Evolutionary conservation across 2,113 vertebrate genomes (phyloP).

Genomic region (Eurypyga helias): DNA sequence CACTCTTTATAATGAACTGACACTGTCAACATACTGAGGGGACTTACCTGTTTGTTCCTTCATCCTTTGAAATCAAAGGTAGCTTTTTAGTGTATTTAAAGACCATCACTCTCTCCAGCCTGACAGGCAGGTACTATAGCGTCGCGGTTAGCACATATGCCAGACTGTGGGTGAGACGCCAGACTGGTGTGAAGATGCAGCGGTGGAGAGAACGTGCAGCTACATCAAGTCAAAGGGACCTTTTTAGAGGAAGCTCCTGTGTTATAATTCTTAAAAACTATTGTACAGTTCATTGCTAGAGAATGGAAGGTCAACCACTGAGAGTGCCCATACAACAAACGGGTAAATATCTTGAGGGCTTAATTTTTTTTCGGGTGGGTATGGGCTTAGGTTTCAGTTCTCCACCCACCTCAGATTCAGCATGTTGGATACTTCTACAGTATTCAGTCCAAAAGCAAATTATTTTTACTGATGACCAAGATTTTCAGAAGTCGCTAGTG

Average conservation of each 20-base stretch:
- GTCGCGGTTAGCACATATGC: not conserved
- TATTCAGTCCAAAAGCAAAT: not conserved
- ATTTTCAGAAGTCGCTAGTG: slow-evolving; percentile 17
- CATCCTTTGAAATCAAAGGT: slow-evolving; percentile 18
- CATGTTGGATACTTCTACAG: not conserved
- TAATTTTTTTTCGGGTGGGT: slow-evolving; percentile 2
- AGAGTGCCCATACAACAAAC: not conserved
- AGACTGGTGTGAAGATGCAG: not conserved
- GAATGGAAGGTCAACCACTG: slow-evolving; percentile 2
- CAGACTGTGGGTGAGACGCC: not conserved
- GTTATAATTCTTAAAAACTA: not conserved
- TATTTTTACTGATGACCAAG: not conserved
- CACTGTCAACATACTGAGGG: not conserved
- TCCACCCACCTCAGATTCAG: slow-evolving; percentile 11
- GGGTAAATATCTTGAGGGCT: not conserved
- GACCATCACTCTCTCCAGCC: slow-evolving; percentile 6
- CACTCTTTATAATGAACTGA: slow-evolving; percentile 31
- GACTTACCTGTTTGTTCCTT: not conserved
- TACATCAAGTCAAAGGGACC: not conserved
- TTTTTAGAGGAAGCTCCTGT: not conserved
- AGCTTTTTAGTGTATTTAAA: not conserved
- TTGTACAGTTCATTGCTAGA: slow-evolving; percentile 16
- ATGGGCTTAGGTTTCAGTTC: slow-evolving; percentile 17
- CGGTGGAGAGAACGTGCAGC: not conserved
- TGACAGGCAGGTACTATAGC: not conserved